phyloP scores from a whole-genome alignment of 1,140 invertebrate genomes.

The Lordiphosa collinella region DNA sequence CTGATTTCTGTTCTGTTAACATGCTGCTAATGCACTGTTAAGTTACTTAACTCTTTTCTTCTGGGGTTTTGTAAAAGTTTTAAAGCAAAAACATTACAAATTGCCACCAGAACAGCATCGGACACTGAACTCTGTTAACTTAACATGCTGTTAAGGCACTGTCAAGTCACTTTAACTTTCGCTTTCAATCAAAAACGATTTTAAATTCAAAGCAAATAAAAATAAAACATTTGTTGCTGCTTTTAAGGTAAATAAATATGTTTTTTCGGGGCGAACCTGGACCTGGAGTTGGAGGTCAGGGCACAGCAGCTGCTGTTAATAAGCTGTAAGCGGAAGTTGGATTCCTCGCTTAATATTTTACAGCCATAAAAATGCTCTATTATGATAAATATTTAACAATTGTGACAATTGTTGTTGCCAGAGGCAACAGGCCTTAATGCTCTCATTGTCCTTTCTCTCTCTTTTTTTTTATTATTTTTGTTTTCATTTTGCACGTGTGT shows the following conservation, averaged over 20 bases:
- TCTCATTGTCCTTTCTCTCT: conserved; percentile 30
- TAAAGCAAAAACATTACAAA: too few relatives aligned
- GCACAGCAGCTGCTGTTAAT: conserved; percentile 15
- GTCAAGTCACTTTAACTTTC: too few relatives aligned
- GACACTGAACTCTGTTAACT: too few relatives aligned
- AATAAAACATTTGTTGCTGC: conserved; percentile 11
- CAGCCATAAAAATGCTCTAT: conserved; percentile 62
- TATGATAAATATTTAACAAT: conserved; percentile 78
- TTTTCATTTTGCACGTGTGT: conserved; percentile 3
- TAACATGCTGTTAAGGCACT: too few relatives aligned
- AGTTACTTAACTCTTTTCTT: too few relatives aligned
- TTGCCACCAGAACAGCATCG: too few relatives aligned
- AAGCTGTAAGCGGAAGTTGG: conserved; percentile 31
- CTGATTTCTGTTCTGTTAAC: too few relatives aligned
- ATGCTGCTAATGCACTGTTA: too few relatives aligned
- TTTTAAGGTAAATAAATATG: conserved; percentile 61
- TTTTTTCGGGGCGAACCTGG: conserved; percentile 12
- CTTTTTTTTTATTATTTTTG: conserved; percentile 26
- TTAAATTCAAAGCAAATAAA: neutral
- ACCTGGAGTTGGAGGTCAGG: neutral
- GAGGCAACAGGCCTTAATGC: conserved; percentile 20
- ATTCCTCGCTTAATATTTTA: conserved; percentile 64
- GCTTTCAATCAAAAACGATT: neutral
- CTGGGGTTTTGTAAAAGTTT: too few relatives aligned
- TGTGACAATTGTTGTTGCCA: conserved; percentile 69